Conservation (phyloP, 1,140 invertebrate species). For the Sitodiplosis mosellana region DNA sequence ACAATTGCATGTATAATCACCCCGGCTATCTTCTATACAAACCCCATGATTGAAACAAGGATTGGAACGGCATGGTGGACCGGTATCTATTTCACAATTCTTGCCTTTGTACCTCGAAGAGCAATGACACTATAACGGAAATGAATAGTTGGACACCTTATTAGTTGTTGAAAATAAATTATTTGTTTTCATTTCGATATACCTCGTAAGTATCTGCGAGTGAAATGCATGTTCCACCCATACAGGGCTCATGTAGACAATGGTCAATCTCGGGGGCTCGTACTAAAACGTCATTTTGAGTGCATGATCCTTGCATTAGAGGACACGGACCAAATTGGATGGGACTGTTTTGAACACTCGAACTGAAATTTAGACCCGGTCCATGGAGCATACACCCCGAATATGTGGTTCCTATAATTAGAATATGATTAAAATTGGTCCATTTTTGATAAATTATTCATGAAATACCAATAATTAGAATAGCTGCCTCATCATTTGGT, state of each 20-base stretch:
- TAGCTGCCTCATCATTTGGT: constrained; percentile 37
- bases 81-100: constrained; percentile 64
- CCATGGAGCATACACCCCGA: constrained; percentile 69
- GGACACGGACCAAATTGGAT: constrained; percentile 54
- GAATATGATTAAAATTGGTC: too few relatives aligned
- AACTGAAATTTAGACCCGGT: constrained; percentile 58
- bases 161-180: too few relatives aligned
- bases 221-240: constrained; percentile 61
- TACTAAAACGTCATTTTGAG: constrained; percentile 32
- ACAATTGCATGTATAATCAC: constrained; percentile 61
- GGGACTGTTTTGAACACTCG: constrained; percentile 20
- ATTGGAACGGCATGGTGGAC: constrained; percentile 43
- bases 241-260: constrained; percentile 61
- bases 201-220: constrained; percentile 32
- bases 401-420: constrained; percentile 60
- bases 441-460: too few relatives aligned
- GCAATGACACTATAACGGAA: constrained; percentile 66
- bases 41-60: constrained; percentile 59
- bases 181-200: too few relatives aligned
- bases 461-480: constrained; percentile 59
- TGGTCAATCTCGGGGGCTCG: constrained; percentile 38
- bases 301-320: constrained; percentile 45
- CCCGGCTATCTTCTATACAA: constrained; percentile 50
- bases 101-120: constrained; percentile 57
- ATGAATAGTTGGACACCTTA: too few relatives aligned